phyloP scores from a whole-genome alignment of 2,113 vertebrate genomes.

The Riparia riparia region DNA sequence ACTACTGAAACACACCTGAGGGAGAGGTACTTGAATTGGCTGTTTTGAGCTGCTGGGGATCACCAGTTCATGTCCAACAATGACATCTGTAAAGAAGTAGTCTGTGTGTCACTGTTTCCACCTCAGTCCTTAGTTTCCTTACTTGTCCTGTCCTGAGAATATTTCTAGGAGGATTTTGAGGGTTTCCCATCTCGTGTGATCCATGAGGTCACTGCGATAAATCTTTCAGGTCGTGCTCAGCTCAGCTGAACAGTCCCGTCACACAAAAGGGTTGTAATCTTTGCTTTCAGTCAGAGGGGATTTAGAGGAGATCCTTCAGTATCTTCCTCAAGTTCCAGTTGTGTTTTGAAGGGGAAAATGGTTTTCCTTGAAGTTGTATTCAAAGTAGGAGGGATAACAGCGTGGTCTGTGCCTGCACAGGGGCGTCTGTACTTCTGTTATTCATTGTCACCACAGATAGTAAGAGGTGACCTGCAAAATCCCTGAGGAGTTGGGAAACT shows the following conservation, averaged over 20 bases:
- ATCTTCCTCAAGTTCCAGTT: not conserved
- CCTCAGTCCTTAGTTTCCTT: not conserved
- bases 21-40: not conserved
- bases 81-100: not conserved
- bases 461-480: not conserved
- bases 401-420: not conserved
- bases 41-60: not conserved
- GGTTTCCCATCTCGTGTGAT: not conserved
- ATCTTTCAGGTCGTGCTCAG: not conserved
- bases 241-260: not conserved
- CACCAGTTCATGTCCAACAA: fast-evolving
- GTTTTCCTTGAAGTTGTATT: not conserved
- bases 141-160: not conserved
- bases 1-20: not conserved
- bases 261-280: not conserved
- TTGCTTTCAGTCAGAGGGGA: not conserved
- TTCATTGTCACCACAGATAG: not conserved
- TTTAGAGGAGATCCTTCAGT: not conserved
- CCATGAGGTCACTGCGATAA: not conserved
- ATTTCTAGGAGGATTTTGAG: not conserved
- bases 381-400: not conserved
- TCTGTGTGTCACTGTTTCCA: not conserved
- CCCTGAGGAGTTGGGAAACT: not conserved
- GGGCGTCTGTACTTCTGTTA: fast-evolving
- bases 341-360: not conserved